A percentile compares a stretch with the other conserved stretches of the same genome.
Evolutionary conservation across 2,113 vertebrate species (phyloP).

Genomic region (Procavia capensis): DNA sequence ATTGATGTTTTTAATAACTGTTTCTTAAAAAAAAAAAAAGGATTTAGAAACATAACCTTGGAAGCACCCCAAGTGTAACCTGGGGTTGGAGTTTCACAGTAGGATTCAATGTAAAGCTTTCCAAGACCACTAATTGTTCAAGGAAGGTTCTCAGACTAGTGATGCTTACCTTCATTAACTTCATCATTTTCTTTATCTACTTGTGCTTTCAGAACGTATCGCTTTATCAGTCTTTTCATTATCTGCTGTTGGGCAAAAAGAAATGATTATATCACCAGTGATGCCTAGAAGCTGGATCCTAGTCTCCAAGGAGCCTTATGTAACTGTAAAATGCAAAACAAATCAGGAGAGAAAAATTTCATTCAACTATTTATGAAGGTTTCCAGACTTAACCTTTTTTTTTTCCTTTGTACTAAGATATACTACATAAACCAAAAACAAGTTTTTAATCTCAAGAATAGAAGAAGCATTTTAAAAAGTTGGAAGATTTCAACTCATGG

Average conservation of each 20-base stretch:
- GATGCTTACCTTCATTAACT: slow-evolving; percentile 93
- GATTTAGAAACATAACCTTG: background rate
- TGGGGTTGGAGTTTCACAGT: slow-evolving; percentile 1
- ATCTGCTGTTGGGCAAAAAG: slow-evolving; percentile 90
- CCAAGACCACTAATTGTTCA: background rate
- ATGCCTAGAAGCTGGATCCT: background rate
- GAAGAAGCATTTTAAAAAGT: background rate
- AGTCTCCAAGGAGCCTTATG: background rate
- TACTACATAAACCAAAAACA: background rate
- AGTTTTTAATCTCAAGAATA: background rate
- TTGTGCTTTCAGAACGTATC: slow-evolving; percentile 95
- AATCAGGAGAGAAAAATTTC: background rate
- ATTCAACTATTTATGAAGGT: background rate
- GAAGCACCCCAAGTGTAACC: background rate
- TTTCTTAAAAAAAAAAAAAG: slow-evolving; percentile 19
- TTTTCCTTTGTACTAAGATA: background rate
- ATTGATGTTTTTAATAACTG: background rate
- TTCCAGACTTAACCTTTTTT: background rate
- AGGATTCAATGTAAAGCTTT: background rate
- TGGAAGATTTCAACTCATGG: background rate
- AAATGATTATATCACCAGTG: slow-evolving; percentile 43
- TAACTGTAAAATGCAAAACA: background rate
- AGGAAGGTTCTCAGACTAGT: background rate
- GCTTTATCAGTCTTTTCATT: slow-evolving; percentile 95
- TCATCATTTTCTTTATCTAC: slow-evolving; percentile 96